Conservation (phyloP, 2,113 vertebrate genomes). For the Rhagologus leucostigma region DNA sequence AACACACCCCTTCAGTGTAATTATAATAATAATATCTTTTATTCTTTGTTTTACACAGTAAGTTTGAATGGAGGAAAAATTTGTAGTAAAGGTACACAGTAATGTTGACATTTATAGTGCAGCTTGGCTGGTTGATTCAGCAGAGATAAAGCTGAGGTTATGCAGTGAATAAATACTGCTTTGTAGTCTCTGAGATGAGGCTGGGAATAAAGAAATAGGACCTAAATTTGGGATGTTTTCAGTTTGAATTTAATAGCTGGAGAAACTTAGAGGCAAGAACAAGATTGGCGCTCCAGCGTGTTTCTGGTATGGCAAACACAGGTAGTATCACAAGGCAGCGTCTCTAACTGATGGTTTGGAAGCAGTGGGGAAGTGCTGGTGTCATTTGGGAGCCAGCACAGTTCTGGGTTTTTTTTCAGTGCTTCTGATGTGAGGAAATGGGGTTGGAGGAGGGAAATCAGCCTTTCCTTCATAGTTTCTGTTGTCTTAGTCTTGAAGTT, state of each 20-base stretch:
- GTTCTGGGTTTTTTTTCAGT: neutral
- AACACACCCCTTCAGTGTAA: neutral
- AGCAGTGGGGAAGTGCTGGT: neutral
- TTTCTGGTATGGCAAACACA: accelerated
- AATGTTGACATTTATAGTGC: neutral
- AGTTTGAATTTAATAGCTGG: neutral
- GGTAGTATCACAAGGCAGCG: neutral
- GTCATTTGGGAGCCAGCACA: neutral
- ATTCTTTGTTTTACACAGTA: neutral
- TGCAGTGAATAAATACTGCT: neutral
- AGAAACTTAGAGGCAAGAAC: neutral
- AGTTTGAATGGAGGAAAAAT: neutral
- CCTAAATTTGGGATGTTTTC: neutral
- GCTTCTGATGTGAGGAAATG: neutral
- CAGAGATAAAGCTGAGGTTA: neutral
- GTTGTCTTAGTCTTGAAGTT: neutral
- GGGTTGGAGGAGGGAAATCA: neutral
- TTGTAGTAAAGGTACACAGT: neutral
- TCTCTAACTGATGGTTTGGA: accelerated
- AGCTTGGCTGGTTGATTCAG: neutral
- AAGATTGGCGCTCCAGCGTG: accelerated
- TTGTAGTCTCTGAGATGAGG: neutral
- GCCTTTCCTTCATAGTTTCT: neutral
- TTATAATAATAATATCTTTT: neutral
- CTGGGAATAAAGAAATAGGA: neutral